A percentile compares a stretch with the other conserved stretches of the same genome.
phyloP scores from a whole-genome alignment of 2,113 vertebrate genomes.

The Tragelaphus scriptus region DNA sequence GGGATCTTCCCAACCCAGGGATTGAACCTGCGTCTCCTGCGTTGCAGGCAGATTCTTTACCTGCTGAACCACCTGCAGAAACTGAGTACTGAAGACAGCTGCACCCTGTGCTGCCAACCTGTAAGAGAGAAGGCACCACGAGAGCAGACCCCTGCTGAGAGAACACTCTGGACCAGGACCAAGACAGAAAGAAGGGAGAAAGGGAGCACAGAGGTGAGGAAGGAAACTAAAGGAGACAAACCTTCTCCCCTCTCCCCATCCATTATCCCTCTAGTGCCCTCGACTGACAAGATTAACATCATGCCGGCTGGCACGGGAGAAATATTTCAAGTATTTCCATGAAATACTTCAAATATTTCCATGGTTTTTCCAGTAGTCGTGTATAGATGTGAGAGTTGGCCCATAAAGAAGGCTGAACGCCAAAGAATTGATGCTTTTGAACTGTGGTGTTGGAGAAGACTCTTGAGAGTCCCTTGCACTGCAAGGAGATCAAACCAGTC shows the following conservation, averaged over 20 bases:
- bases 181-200: background rate
- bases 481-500: background rate
- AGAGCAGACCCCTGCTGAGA: background rate
- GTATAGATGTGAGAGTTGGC: background rate
- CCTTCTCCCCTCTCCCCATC: background rate
- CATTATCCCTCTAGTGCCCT: background rate
- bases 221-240: background rate
- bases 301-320: background rate
- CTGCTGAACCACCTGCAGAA: background rate
- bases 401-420: background rate
- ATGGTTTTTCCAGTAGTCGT: background rate
- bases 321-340: background rate
- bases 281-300: background rate
- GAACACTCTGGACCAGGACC: background rate
- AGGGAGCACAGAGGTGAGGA: background rate
- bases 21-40: background rate
- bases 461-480: background rate
- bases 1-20: background rate
- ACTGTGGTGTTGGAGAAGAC: background rate
- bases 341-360: background rate
- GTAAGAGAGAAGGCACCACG: background rate
- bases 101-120: background rate
- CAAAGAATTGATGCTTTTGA: background rate
- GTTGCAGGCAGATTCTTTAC: background rate
- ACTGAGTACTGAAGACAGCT: background rate